phyloP scores from a whole-genome alignment of 2,797 vertebrate species.

The Thamnophis elegans region DNA sequence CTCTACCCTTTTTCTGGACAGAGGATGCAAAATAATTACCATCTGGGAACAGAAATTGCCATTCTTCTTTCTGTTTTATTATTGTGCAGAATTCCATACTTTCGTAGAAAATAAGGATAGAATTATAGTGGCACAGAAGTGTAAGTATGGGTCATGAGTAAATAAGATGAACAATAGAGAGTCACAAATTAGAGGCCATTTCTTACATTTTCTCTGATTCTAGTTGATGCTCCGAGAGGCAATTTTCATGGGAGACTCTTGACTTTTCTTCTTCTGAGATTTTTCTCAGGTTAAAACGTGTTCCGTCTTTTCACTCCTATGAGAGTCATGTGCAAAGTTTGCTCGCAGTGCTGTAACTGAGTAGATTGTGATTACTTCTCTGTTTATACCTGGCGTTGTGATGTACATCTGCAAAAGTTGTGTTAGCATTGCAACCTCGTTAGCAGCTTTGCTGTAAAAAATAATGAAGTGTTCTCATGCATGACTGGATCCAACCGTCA shows the following conservation, averaged over 20 bases:
- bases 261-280: conserved; percentile 17
- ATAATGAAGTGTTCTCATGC: conserved; percentile 12
- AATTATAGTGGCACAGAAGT: background rate
- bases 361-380: conserved; percentile 31
- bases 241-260: background rate
- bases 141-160: background rate
- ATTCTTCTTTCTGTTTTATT: background rate
- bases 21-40: background rate
- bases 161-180: background rate
- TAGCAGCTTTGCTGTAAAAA: conserved; percentile 24
- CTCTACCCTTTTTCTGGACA: background rate
- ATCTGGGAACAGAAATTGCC: background rate
- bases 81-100: background rate
- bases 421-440: conserved; percentile 4
- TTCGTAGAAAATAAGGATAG: background rate
- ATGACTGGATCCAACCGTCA: conserved; percentile 13
- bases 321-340: background rate
- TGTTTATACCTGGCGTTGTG: background rate
- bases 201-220: conserved; percentile 7
- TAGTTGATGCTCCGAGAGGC: conserved; percentile 1
- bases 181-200: background rate
- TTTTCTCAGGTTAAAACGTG: background rate
- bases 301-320: background rate
- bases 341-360: background rate
- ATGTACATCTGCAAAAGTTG: conserved; percentile 4